Evolutionary conservation across 1,140 invertebrate genomes (phyloP).

Genomic region (Drosophila tropicalis): DNA sequence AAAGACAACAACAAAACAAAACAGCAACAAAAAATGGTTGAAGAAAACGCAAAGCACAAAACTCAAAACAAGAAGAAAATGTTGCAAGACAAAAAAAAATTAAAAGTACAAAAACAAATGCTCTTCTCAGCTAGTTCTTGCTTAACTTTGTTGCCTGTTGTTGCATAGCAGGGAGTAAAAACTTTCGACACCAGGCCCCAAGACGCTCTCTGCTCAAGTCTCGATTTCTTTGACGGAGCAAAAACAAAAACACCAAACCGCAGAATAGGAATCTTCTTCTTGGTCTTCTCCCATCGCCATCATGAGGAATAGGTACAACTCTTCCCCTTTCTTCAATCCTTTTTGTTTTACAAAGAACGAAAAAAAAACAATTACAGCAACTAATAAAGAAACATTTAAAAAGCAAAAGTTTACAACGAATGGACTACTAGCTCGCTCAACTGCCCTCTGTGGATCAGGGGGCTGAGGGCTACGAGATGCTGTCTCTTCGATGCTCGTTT

Average conservation of each 20-base stretch:
- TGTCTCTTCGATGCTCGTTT: slow-evolving; percentile 30
- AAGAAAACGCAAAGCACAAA: slow-evolving; percentile 40
- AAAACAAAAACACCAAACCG: slow-evolving; percentile 47
- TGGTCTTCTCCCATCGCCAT: slow-evolving; percentile 25
- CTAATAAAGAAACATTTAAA: slow-evolving; percentile 82
- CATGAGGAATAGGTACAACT: background rate
- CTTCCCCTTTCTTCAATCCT: background rate
- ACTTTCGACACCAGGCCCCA: slow-evolving; percentile 53
- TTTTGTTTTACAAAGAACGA: slow-evolving; percentile 6
- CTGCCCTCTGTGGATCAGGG: background rate
- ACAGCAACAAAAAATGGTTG: slow-evolving; percentile 40
- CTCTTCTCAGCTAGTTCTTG: slow-evolving; percentile 52
- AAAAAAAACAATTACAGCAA: slow-evolving; percentile 77
- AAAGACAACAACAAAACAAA: slow-evolving; percentile 39
- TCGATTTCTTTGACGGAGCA: slow-evolving; percentile 70
- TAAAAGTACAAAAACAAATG: slow-evolving; percentile 15
- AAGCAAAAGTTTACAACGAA: slow-evolving; percentile 72
- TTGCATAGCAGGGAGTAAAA: slow-evolving; percentile 61
- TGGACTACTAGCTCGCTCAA: background rate
- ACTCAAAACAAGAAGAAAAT: slow-evolving; percentile 25
- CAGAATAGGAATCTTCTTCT: slow-evolving; percentile 40
- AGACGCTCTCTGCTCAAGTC: slow-evolving; percentile 54
- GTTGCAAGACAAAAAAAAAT: slow-evolving; percentile 29
- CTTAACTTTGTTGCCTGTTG: slow-evolving; percentile 55
- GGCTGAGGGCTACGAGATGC: background rate